A percentile compares a stretch with the other conserved stretches of the same genome.
Conservation (phyloP, 37 sponge, comb jelly and placozoan species). For the Hexactinellida sp. region DNA sequence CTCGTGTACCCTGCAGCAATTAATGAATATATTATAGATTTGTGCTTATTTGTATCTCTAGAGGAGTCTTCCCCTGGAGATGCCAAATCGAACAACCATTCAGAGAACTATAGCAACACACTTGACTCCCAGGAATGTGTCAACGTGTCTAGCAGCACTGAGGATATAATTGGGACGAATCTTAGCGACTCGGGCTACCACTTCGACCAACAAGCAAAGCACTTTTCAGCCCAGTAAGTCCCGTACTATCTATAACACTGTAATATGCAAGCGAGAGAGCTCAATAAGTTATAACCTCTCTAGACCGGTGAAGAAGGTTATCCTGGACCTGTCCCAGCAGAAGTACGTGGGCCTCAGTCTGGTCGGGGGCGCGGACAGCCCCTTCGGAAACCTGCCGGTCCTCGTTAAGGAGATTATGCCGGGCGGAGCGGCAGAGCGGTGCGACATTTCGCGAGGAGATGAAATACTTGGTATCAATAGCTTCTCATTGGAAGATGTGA, state of each 20-base stretch:
- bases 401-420: neutral
- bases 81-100: neutral
- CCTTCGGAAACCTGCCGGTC: neutral
- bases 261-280: neutral
- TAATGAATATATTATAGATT: too few relatives aligned
- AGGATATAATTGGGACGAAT: neutral
- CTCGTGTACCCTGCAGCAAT: too few relatives aligned
- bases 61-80: neutral
- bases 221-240: neutral
- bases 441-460: neutral
- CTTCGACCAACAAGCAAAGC: neutral
- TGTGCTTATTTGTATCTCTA: too few relatives aligned
- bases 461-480: neutral
- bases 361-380: neutral
- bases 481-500: neutral
- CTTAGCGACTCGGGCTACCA: neutral
- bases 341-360: neutral
- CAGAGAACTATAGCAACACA: conserved; percentile 8
- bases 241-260: too few relatives aligned
- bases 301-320: neutral
- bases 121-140: neutral
- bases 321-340: neutral
- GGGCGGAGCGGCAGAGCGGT: neutral
- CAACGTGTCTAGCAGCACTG: neutral
- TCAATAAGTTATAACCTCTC: neutral